Base-by-base conservation (phyloP, 2,888 invertebrate genomes). In the Cybosia mesomella region DNA sequence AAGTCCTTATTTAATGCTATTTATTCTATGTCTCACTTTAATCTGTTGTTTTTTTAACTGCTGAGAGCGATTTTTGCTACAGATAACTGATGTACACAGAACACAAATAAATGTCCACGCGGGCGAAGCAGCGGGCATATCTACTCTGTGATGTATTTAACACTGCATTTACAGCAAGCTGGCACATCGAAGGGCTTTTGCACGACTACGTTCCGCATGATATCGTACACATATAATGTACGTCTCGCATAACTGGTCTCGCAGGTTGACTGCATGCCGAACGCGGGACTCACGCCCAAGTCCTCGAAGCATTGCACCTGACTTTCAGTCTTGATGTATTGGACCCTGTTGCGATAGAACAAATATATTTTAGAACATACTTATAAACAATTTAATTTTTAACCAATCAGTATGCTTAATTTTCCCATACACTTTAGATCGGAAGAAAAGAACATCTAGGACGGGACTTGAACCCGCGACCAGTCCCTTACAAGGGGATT, bases 141-240 rank as follows among this genome's bases (percentile, higher is more conserved):
- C 28, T 28, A 28, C 24, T 43, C 18, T 24, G 0, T n/a, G 1
- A 7, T 28, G 49, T 61, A 61, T 2, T 7, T 34, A 36, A 66
- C 32, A 21, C 54, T 54, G n/a, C 66, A 66, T 13, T 32, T 22
- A 18, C 66, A 66, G 32, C 61, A 55, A 2, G 57, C 54, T 32
- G 66, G 66, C 10, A 66, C 57, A 13, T 60, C 53, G 28, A 66
- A 39, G 7, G 60, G 39, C 8, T 61, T 66, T 28, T 39, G 55
- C 21, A 61, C 11, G 15, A 66, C 21, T 11, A 55, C 15, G 2
- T 61, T 57, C 24, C 49, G 55, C 11, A 61, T 21, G 2, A 34
- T 8, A 43, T 66, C 66, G 22, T 39, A 66, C 8, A 66, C 66
- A 11, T 66, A 66, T 28, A 66, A 43, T 1, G 55, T 61, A 10